Percentiles rank a stretch among this genome's conserved stretches.
These are phyloP conservation scores for Gasterosteus aculeatus DNA, from an alignment of 2,113 vertebrate genomes.

Conservation along the genomic window DNA sequence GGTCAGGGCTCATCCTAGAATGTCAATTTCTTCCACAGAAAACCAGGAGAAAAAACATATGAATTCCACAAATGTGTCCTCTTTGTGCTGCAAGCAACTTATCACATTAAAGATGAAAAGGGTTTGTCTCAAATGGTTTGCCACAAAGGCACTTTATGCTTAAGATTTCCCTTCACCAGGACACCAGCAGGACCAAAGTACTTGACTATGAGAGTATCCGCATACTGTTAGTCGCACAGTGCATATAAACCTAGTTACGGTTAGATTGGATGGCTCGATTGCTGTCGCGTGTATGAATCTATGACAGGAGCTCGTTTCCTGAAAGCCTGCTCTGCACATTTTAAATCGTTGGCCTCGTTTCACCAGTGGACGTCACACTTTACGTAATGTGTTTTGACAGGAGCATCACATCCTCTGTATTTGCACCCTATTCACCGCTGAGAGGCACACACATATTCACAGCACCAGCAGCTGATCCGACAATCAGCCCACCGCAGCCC, in stretches of 20 bases:
- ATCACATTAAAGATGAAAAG: background rate
- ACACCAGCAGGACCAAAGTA: background rate
- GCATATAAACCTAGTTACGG: background rate
- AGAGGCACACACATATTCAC: conserved; percentile 22
- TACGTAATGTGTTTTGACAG: conserved; percentile 67
- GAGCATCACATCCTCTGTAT: conserved; percentile 49
- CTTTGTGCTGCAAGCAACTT: background rate
- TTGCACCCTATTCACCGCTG: conserved; percentile 27
- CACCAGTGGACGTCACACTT: conserved; percentile 58
- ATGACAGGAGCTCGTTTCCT: conserved; percentile 2
- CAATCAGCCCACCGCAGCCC: conserved; percentile 7
- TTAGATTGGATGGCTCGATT: background rate
- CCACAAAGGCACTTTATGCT: no score
- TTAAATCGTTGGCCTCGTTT: conserved; percentile 58
- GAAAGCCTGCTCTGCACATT: conserved; percentile 23
- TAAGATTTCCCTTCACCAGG: background rate
- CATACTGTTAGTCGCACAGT: background rate
- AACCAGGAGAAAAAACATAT: background rate
- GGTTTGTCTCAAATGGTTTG: no score
- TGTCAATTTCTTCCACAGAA: background rate
- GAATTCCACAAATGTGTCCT: background rate
- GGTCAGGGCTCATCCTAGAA: background rate
- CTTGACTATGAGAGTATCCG: background rate
- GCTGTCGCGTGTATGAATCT: background rate
- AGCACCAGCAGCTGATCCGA: conserved; percentile 22